phyloP scores from a whole-genome alignment of 2,888 invertebrate genomes.

The Graphium colonna region DNA sequence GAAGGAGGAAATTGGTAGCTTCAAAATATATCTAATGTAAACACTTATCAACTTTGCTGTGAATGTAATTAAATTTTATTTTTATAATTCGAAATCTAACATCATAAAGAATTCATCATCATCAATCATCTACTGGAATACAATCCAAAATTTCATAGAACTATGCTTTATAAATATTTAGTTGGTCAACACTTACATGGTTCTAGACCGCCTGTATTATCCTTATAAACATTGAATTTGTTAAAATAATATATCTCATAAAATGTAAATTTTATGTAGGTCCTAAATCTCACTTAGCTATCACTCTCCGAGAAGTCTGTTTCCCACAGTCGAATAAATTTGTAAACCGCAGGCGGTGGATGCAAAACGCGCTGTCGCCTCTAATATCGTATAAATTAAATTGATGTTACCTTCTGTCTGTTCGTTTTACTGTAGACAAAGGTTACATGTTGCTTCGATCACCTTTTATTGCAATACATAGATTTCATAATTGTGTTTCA shows the following conservation, averaged over 20 bases:
- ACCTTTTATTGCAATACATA: no score
- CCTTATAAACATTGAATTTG: not conserved
- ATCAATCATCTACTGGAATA: no score
- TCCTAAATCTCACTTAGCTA: slow-evolving; percentile 9
- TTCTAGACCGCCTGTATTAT: not conserved
- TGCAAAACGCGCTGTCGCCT: slow-evolving; percentile 42
- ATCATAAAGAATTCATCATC: no score
- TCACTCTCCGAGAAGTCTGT: slow-evolving; percentile 21
- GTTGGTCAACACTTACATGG: no score
- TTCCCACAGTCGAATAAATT: slow-evolving; percentile 58
- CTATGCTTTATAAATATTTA: no score
- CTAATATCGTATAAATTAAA: slow-evolving; percentile 32
- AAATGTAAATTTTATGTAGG: slow-evolving; percentile 11
- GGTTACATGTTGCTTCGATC: not conserved
- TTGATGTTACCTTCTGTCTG: not conserved
- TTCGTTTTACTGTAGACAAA: not conserved
- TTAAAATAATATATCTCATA: slow-evolving; percentile 2
- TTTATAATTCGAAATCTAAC: no score
- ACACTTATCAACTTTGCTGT: no score
- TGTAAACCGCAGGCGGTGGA: slow-evolving; percentile 50
- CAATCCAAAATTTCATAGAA: no score
- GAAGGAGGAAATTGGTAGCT: no score
- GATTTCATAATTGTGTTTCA: no score
- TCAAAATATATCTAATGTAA: no score
- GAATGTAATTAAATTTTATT: no score